Evolutionary conservation across 2,113 vertebrate genomes (phyloP), one percentile per base, ranked within the genome.

Genomic region (Prunella himalayana): DNA sequence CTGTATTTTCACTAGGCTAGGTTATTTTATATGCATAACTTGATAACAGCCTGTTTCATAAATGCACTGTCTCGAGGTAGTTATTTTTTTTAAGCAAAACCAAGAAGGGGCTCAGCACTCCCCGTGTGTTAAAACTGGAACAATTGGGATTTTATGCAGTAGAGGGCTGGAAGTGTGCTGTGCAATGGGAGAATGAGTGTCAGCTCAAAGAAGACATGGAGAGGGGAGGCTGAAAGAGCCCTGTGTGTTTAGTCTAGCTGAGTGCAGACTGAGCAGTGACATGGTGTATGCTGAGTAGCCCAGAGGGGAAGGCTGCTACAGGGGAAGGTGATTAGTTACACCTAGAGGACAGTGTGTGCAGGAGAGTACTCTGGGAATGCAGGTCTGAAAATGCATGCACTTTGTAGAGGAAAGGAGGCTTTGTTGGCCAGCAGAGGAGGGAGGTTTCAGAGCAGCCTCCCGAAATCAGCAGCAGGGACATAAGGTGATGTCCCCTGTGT

Each of bases 211-310:
- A 56, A 76, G 82, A 47, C 59, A 4, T 17, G n/a, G 42, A 79
- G 84, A 79, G 75, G 39, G 41, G 24, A 79, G 78, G 37, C 51
- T 81, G 87, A 75, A 53, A 30, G 54, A 69, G 28, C 78, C 31
- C 15, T 35, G 35, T 7, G 10, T 93, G 87, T 90, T 94, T 94
- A 94, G 94, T 90, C 88, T 96, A 76, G 85, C 41, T 18, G 22
- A 75, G 42, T 1, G 6, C 51, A 42, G 50, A 64, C 89, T 82
- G 60, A 54, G 81, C 60, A 39, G 56, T 2, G 12, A 27, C 63
- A 24, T 0, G 0, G 33, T 37, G 19, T 13, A 11, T 1, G 1
- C 56, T 51, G 21, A 83, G 33, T 28, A 13, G 68, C 30, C 35
- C 47, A n/a, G 71, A 72, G 49, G 39, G 50, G 39, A 76, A 83